A percentile compares a stretch with the other conserved stretches of the same genome.
Conservation (phyloP, 2,888 invertebrate genomes). For the Volucella zonaria region DNA sequence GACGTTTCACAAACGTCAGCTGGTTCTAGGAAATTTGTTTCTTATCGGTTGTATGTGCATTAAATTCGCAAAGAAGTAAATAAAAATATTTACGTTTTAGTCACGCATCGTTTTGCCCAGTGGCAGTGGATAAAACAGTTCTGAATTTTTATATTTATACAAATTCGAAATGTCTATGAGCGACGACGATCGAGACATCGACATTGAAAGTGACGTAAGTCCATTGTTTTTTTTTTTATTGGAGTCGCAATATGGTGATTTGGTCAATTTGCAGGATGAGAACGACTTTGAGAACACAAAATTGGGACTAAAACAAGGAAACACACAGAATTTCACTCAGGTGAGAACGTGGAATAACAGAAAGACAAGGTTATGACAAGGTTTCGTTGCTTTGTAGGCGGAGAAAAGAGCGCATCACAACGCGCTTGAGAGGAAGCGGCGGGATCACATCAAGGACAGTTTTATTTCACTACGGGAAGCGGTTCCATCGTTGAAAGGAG, state of each 20-base stretch:
- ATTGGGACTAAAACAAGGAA: constrained; percentile 85
- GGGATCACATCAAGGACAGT: constrained; percentile 99
- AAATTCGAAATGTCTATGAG: constrained; percentile 86
- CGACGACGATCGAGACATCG: constrained; percentile 97
- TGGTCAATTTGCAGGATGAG: constrained; percentile 87
- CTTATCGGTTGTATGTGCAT: neutral
- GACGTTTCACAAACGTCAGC: constrained; percentile 21
- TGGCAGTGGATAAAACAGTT: neutral
- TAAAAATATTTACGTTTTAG: constrained; percentile 35
- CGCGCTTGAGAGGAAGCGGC: constrained; percentile 96
- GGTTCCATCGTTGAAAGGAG: constrained; percentile 96
- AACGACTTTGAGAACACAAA: constrained; percentile 89
- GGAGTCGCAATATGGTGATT: constrained; percentile 18
- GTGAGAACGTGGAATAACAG: constrained; percentile 81
- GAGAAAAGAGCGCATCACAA: constrained; percentile 99
- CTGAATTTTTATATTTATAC: neutral
- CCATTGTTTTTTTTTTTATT: constrained; percentile 37
- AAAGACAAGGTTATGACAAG: neutral
- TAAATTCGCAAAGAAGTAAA: constrained; percentile 32
- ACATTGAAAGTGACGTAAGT: constrained; percentile 97
- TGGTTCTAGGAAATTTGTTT: constrained; percentile 1
- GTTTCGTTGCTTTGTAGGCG: constrained; percentile 85
- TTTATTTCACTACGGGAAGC: constrained; percentile 97
- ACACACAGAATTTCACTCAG: constrained; percentile 90
- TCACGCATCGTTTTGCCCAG: neutral